Base-by-base conservation (phyloP, 2,797 vertebrate species). In the Rousettus madagascariensis region DNA sequence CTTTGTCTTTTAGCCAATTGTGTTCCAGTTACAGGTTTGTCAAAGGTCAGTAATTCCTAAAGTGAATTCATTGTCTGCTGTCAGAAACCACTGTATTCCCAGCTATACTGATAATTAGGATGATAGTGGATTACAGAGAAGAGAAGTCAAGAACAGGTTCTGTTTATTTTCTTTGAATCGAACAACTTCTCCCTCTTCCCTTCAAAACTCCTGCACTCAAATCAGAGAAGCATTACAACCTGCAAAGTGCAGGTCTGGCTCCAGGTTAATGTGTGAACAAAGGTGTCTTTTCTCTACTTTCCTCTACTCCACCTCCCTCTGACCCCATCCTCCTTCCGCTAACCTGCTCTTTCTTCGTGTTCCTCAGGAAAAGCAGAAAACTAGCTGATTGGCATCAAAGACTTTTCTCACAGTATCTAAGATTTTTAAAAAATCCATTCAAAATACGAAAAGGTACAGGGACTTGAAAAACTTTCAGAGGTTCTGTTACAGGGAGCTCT, bases 141-240 rank as follows among this genome's bases (percentile, higher is more conserved):
- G 5, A 59, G 38, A 83, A 92, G 43, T n/a, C 26, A 65, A 83
- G n/a, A 86, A 94, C 46, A 55, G 5, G 16, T 43, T 88, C 82
- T 91, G 63, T 41, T 88, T 88, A 33, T 68, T 96, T 95, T 71
- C 46, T 95, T 51, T 82, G 55, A 24, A 30, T 77, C 77, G 41
- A 74, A 55, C 63, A 80, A 57, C 38, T 30, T 78, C 19, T 30
- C 28, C 16, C 41, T 65, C n/a, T 38, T 65, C 10, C 12, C 57
- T 22, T 61, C 69, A 72, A 36, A 59, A 74, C 19, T 43, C 49
- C 26, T 20, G 19, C 33, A 46, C 19, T 36, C 6, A 2, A 36
- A 71, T 57, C 68, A 43, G 28, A 93, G 51, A 86, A 93, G 69
- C 43, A 83, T 68, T 4, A 49, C 9, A 69, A 80, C 24, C 28